Evolutionary conservation across 2,888 invertebrate species (phyloP).

Genomic region (Exocentrus adspersus): DNA sequence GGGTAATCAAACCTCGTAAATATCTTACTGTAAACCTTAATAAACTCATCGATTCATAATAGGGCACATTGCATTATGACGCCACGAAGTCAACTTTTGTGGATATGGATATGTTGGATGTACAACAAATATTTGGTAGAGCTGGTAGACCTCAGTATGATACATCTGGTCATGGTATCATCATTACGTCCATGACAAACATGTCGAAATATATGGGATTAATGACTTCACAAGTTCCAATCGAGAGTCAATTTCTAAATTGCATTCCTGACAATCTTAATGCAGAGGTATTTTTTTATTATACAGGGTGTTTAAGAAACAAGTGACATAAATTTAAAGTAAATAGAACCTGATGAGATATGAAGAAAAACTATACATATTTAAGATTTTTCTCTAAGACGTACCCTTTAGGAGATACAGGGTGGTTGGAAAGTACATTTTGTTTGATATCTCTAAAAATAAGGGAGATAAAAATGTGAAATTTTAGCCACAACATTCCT

Average conservation of each 20-base stretch:
- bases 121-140: constrained; percentile 97
- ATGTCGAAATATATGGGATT: constrained; percentile 92
- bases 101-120: constrained; percentile 96
- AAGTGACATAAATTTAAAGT: no score
- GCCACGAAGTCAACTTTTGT: constrained; percentile 93
- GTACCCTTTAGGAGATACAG: no score
- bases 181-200: constrained; percentile 93
- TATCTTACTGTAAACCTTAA: not conserved
- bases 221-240: constrained; percentile 96
- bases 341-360: no score
- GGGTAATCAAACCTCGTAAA: constrained; percentile 67
- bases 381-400: no score
- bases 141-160: constrained; percentile 99
- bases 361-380: no score
- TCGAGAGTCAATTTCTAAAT: constrained; percentile 95
- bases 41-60: constrained; percentile 38
- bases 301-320: no score
- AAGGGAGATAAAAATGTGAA: no score
- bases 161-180: constrained; percentile 91
- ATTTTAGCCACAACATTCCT: no score
- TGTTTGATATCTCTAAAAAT: no score
- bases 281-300: no score
- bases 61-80: constrained; percentile 98
- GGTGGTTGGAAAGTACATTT: no score
- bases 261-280: constrained; percentile 96